phyloP scores from a whole-genome alignment of 1,140 invertebrate species.

The Sinonovacula constricta region DNA sequence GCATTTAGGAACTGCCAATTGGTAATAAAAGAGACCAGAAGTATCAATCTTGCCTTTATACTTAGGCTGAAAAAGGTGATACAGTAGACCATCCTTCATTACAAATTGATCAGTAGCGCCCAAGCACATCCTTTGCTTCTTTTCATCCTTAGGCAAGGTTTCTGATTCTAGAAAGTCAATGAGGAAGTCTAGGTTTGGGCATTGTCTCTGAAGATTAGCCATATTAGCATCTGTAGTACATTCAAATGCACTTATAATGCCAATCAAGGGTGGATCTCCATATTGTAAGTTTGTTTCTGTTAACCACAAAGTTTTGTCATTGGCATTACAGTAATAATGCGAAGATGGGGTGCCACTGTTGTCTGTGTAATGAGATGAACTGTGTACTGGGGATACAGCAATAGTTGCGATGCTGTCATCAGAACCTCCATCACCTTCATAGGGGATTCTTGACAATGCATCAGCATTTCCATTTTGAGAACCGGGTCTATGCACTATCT shows the following conservation, averaged over 20 bases:
- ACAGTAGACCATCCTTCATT: conserved; percentile 14
- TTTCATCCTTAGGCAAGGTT: conserved; percentile 29
- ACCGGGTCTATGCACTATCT: conserved; percentile 9
- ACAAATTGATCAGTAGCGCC: conserved; percentile 27
- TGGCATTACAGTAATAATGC: no score
- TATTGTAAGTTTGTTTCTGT: background rate
- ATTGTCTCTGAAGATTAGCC: no score
- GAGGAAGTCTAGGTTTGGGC: no score
- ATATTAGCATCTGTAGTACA: background rate
- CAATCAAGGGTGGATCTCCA: no score
- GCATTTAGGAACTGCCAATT: conserved; percentile 13
- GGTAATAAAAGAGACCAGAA: conserved; percentile 1
- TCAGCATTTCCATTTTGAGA: conserved; percentile 9
- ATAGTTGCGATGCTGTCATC: background rate
- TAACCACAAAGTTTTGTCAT: background rate
- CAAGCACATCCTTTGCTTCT: conserved; percentile 19
- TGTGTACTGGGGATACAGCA: background rate
- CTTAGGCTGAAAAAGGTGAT: conserved; percentile 7
- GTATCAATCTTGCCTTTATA: conserved; percentile 14
- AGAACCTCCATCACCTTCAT: background rate
- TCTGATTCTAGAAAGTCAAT: conserved; percentile 28
- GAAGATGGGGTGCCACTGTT: no score
- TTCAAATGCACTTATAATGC: background rate
- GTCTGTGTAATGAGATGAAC: background rate
- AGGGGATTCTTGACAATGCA: conserved; percentile 3